These are phyloP conservation scores for Sylvia borin DNA, from an alignment of 2,797 vertebrate genomes.

Conservation along the genomic window DNA sequence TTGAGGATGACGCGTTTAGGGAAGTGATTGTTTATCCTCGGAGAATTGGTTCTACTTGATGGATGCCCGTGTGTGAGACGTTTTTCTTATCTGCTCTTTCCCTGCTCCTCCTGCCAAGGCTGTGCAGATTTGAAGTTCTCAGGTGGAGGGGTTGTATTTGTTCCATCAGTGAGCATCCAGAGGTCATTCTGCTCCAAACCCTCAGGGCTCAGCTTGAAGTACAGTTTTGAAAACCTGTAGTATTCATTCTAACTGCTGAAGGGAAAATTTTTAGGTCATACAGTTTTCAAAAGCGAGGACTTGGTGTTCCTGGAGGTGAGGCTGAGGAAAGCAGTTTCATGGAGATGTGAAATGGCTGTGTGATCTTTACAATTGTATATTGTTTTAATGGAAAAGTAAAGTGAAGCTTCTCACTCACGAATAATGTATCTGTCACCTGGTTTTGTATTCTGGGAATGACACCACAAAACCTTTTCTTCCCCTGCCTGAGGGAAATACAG, in stretches of 20 bases:
- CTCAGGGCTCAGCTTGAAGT: not conserved
- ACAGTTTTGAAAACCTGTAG: not conserved
- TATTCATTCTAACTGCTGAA: not conserved
- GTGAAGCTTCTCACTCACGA: not conserved
- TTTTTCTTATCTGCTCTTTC: not conserved
- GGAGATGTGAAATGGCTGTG: not conserved
- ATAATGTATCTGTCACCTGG: not conserved
- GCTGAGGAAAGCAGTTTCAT: not conserved
- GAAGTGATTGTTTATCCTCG: not conserved
- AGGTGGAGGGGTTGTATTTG: not conserved
- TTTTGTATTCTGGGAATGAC: not conserved
- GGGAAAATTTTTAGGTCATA: not conserved
- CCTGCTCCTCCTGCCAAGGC: not conserved
- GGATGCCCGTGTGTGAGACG: not conserved
- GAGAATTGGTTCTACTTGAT: not conserved
- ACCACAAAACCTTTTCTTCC: not conserved
- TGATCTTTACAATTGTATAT: not conserved
- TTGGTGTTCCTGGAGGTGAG: not conserved
- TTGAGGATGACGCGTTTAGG: rapidly evolving
- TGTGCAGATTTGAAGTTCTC: not conserved
- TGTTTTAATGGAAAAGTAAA: not conserved
- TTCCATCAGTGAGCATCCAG: not conserved
- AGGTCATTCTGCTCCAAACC: not conserved
- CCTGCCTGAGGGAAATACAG: not conserved
- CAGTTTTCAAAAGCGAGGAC: not conserved